Evolutionary conservation across 2,113 vertebrate species (phyloP), one percentile per base, ranked within the genome.

Genomic region (Toxotes chatareus): DNA sequence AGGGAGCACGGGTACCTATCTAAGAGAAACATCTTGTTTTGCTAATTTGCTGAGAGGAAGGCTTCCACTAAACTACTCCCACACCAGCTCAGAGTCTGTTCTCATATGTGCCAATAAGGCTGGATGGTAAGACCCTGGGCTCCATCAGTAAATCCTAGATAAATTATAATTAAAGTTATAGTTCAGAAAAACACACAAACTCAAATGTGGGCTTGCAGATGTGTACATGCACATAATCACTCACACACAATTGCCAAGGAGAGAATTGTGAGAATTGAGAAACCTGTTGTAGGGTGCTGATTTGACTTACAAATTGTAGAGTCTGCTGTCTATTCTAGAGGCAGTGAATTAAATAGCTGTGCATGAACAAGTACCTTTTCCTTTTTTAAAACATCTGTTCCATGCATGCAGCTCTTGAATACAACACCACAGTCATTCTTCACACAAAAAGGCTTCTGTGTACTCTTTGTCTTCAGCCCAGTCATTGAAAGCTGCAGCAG

Each of bases 291-390:
- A 13, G 17, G 53, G 12, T 1, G 32, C 36, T 76, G 13, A 77
- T 72, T 80, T 49, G 61, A 89, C 61, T 81, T 83, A 59, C 74
- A 76, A 89, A 87, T 93, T 47, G 3, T 46, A 38, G 8, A 32
- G 11, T 53, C 31, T 53, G 59, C 46, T 14, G 47, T 61, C 6
- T 62, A 36, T 56, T 59, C 55, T 9, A 65, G 42, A 83, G 23
- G 27, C 49, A 34, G n/a, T 14, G 36, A 55, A 68, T 73, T 57
- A 79, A 64, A 53, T 3, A 55, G 42, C 69, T 36, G 34, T 31
- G 19, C 5, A 32, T 47, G 53, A 38, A 55, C 13, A 57, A 83
- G 57, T 49, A 4, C 2, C 27, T 42, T 70, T 7, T 38, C 4
- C 36, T 38, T 57, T 64, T 27, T 21, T 11, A 5, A 60, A 72